These are phyloP conservation scores for Jaculus jaculus DNA, from an alignment of 2,113 vertebrate species.

Conservation along the genomic window DNA sequence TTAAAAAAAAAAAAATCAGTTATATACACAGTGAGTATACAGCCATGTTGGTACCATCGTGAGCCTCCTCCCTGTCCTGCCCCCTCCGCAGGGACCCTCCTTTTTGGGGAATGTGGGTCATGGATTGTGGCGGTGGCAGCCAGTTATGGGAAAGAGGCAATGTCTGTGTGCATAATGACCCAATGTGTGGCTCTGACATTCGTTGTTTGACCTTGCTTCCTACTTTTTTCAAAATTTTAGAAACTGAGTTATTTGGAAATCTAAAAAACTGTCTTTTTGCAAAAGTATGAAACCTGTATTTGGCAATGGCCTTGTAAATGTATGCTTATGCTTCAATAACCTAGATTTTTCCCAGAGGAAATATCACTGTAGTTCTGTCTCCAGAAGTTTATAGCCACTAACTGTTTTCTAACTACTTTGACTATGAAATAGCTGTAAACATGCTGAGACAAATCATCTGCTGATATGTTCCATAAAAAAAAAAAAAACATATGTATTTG, in stretches of 20 bases:
- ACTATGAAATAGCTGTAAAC: conserved; percentile 61
- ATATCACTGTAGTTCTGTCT: conserved; percentile 66
- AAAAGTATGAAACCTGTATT: conserved; percentile 28
- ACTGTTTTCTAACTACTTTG: conserved; percentile 53
- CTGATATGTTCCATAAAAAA: conserved; percentile 32
- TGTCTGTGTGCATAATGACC: too few relatives aligned
- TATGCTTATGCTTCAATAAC: conserved; percentile 59
- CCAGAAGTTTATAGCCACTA: conserved; percentile 71
- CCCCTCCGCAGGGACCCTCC: too few relatives aligned
- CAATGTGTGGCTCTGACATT: too few relatives aligned
- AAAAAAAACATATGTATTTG: too few relatives aligned
- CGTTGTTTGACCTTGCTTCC: background rate
- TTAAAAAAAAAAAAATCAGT: too few relatives aligned
- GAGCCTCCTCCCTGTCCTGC: too few relatives aligned
- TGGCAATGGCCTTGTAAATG: conserved; percentile 55
- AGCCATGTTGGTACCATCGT: too few relatives aligned
- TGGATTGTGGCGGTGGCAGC: too few relatives aligned
- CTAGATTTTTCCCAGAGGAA: conserved; percentile 72
- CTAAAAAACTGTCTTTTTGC: background rate
- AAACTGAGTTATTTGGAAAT: conserved; percentile 8
- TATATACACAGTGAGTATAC: too few relatives aligned
- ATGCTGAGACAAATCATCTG: conserved; percentile 62
- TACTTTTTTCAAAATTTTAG: background rate
- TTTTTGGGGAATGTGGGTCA: too few relatives aligned
- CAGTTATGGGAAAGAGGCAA: too few relatives aligned